Evolutionary conservation across 2,888 invertebrate genomes (phyloP), one percentile per base, ranked within the genome.

Genomic region (Ptychoptera albimana): DNA sequence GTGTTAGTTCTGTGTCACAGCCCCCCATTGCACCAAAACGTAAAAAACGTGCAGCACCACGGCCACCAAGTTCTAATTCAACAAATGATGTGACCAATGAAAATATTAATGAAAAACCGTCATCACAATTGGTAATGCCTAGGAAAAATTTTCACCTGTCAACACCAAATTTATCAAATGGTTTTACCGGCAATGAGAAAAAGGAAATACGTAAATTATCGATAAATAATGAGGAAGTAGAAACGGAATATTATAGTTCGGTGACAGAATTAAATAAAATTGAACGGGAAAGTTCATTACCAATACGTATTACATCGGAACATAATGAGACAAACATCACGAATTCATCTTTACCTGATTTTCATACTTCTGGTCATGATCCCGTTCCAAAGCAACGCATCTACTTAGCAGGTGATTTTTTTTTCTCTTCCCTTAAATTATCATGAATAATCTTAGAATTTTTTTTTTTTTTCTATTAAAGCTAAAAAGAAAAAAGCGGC

Each of bases 1-100:
- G 65, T 36, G 58, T 40, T 42, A 12, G 16, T 23, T n/a, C 8
- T 23, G n/a, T 15, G 23, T 46, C 45, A 11, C 49, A 52, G 40
- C 50, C 51, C 42, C 51, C 57, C 23, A 49, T 52, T 1, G 54
- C 55, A 13, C 57, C 59, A 51, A 57, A 63, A 32, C 57, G 67
- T 36, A 67, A 67, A 48, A 66, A 64, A 52, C 59, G 64, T 6
- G 50, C 55, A 0, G 63, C 63, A 11, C 64, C 64, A 7, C 52
- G 63, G 9, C 64, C 64, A 2, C 66, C 65, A 43, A 64, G 59
- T 49, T 63, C 64, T 48, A 53, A 54, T 48, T 59, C 55, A 13
- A 60, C 62, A 38, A 5, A 3, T 36, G 12, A 42, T 44, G 23
- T 39, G 42, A 39, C 11, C 29, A 31, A 31, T 37, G 40, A 13